Evolutionary conservation across 2,113 vertebrate genomes (phyloP), one percentile per base, ranked within the genome.

Genomic region (Lonchura striata): DNA sequence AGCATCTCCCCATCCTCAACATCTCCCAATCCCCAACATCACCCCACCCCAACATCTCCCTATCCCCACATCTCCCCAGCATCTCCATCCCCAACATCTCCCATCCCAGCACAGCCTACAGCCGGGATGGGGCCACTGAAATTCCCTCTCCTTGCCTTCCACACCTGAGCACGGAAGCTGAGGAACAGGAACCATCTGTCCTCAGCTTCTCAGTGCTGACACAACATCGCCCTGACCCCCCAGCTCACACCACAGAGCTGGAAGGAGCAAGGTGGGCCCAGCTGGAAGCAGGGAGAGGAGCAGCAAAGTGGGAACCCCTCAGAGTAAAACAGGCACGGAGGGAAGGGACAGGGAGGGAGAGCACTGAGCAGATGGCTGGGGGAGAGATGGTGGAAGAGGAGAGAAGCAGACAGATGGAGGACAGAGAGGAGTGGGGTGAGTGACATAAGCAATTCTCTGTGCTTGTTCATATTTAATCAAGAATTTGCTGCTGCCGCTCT

Each of bases 381-480:
- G 86, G 88, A 94, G 92, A 88, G 94, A 15, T 10, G 82, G 92
- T 61, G 52, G 20, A 88, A 93, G 94, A 80, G 92, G 64, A 88
- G 92, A 60, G 92, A 72, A 80, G 88, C 92, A 81, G 90, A 44
- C 94, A 94, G 92, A 95, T 94, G 91, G 96, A 94, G 86, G 94
- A 86, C 88, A 75, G 91, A 93, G 94, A 95, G 69, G 80, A 97
- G 88, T 13, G 56, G 91, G 92, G 91, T 88, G 94, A 95, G 88
- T 81, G 88, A 91, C 86, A 94, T 56, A 59, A 93, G 82, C 88
- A 78, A 81, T 96, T 90, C 92, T 83, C 94, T 54, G 69, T 1
- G 35, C 91, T 94, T 83, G 92, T 94, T 97, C 94, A 44, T 81
- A 80, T 95, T 95, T 97, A 95, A 96, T 86, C 94, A 94, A 94